phyloP scores from a whole-genome alignment of 2,113 vertebrate species.

The Upupa epops region DNA sequence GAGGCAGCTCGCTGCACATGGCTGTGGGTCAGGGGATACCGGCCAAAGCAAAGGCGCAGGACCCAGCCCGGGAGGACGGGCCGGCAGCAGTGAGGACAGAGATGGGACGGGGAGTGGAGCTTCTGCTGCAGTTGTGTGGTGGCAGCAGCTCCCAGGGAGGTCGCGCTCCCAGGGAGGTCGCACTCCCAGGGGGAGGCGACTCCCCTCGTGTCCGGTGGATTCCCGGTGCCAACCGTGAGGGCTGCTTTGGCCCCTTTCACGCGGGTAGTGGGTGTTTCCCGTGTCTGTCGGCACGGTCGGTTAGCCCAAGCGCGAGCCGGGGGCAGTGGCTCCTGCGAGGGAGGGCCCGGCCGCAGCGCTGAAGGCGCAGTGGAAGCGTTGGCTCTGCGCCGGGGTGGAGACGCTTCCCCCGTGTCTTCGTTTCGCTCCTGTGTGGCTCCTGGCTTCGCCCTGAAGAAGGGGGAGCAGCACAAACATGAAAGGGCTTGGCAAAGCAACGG shows the following conservation, averaged over 20 bases:
- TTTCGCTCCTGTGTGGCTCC: not conserved
- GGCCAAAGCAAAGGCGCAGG: not conserved
- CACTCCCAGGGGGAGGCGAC: too few relatives aligned
- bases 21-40: not conserved
- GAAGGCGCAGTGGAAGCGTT: slow-evolving; percentile 81
- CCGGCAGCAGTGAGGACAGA: not conserved
- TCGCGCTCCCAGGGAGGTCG: too few relatives aligned
- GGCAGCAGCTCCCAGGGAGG: too few relatives aligned
- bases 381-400: slow-evolving; percentile 69
- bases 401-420: not conserved
- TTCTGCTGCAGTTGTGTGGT: too few relatives aligned
- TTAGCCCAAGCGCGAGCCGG: too few relatives aligned
- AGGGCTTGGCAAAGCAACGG: not conserved
- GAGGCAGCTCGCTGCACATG: not conserved
- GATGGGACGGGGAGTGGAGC: not conserved
- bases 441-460: accelerated
- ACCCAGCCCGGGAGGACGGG: not conserved
- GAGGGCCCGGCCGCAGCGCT: slow-evolving; percentile 67
- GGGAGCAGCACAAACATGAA: too few relatives aligned
- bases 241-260: not conserved
- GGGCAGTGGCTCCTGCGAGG: too few relatives aligned
- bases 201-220: too few relatives aligned
- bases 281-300: too few relatives aligned
- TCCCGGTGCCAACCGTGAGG: not conserved
- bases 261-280: not conserved